Percentiles rank a stretch among this genome's conserved stretches.
Conservation (phyloP, 2,888 invertebrate genomes). For the Cheilosia vulpina region DNA sequence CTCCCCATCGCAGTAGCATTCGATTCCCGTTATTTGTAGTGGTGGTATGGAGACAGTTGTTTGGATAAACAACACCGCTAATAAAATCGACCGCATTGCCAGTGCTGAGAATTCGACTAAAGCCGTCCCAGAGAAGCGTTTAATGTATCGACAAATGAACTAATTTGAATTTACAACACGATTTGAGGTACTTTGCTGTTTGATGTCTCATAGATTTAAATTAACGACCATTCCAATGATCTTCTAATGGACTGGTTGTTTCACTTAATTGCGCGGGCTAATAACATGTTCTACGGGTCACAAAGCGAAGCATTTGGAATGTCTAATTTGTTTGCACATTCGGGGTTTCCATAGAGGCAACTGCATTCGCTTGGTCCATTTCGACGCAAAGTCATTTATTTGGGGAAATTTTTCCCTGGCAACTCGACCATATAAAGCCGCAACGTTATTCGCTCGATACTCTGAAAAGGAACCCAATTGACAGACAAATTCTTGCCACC, state of each 20-base stretch:
- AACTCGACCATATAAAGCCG: neutral
- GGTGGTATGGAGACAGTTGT: neutral
- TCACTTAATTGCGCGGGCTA: too few relatives aligned
- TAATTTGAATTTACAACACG: too few relatives aligned
- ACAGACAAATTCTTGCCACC: constrained; percentile 15
- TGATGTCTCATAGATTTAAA: too few relatives aligned
- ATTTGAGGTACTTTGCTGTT: too few relatives aligned
- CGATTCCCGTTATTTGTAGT: constrained; percentile 26
- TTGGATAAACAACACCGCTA: neutral
- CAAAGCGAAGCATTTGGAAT: too few relatives aligned
- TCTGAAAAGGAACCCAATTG: constrained; percentile 34
- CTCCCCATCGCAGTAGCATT: constrained; percentile 6
- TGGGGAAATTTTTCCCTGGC: neutral
- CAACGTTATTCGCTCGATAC: neutral
- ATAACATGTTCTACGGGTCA: too few relatives aligned
- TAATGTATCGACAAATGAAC: too few relatives aligned
- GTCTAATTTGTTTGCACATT: neutral
- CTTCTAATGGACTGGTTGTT: too few relatives aligned
- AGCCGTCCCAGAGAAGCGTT: neutral
- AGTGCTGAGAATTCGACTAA: neutral
- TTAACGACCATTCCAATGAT: too few relatives aligned
- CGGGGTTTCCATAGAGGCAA: neutral
- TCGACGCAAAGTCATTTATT: neutral
- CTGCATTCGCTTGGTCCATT: too few relatives aligned
- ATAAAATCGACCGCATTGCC: neutral